These are phyloP conservation scores for Neopipo cinnamomea DNA, from an alignment of 2,113 vertebrate genomes.

Conservation along the genomic window DNA sequence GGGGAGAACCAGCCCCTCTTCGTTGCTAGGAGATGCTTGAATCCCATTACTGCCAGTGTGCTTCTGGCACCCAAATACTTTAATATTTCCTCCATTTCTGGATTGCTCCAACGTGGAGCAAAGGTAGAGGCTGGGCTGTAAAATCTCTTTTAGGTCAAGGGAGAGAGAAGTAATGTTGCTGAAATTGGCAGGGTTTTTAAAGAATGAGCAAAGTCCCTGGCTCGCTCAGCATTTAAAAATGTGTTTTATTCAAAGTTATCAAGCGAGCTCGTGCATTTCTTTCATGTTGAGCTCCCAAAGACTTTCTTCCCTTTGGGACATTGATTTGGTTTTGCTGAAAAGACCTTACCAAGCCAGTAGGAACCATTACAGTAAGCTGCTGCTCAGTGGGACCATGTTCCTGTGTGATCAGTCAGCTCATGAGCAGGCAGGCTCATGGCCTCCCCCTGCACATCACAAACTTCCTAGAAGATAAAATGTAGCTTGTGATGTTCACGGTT, in stretches of 20 bases:
- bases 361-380: not conserved
- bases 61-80: not conserved
- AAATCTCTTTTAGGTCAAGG: not conserved
- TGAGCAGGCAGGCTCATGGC: not conserved
- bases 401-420: not conserved
- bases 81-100: not conserved
- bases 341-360: not conserved
- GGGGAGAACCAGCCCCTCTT: not conserved
- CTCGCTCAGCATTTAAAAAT: not conserved
- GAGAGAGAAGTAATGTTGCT: not conserved
- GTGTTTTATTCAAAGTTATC: not conserved
- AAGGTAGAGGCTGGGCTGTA: not conserved
- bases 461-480: not conserved
- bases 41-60: not conserved
- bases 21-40: not conserved
- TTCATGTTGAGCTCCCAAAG: not conserved
- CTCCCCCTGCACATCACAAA: not conserved
- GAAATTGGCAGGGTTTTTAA: not conserved
- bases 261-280: not conserved
- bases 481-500: not conserved
- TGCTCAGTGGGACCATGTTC: not conserved
- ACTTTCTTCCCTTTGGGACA: not conserved
- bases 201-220: not conserved
- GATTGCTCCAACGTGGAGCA: not conserved
- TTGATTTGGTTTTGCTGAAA: not conserved